phyloP scores from a whole-genome alignment of 2,888 invertebrate species.

The Drosophila pseudotakahashii region DNA sequence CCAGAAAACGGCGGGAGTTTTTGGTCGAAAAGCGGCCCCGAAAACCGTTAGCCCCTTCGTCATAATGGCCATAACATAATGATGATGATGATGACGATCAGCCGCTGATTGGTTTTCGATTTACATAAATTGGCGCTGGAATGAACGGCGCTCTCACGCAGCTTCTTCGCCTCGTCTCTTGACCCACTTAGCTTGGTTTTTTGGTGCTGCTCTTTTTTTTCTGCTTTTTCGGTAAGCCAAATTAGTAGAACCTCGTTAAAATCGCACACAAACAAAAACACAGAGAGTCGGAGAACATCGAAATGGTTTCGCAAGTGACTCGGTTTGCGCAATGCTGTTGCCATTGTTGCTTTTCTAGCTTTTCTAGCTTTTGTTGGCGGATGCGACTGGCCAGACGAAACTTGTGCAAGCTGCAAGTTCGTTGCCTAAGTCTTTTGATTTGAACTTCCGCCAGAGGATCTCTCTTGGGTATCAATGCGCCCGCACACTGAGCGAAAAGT shows the following conservation, averaged over 20 bases:
- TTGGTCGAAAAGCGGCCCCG: slow-evolving; percentile 50
- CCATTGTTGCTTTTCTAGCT: slow-evolving; percentile 20
- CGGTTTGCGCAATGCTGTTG: slow-evolving; percentile 30
- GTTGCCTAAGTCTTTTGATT: slow-evolving; percentile 77
- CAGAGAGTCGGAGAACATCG: slow-evolving; percentile 16
- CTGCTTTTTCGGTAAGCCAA: slow-evolving; percentile 39
- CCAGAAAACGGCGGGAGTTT: no score
- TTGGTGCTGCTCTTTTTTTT: slow-evolving; percentile 9
- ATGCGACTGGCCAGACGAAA: slow-evolving; percentile 51
- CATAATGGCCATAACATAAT: slow-evolving; percentile 56
- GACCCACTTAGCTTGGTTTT: slow-evolving; percentile 53
- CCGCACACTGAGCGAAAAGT: not conserved
- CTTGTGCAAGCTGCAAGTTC: slow-evolving; percentile 56
- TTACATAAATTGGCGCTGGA: slow-evolving; percentile 72
- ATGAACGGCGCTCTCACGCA: slow-evolving; percentile 19
- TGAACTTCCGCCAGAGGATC: slow-evolving; percentile 61
- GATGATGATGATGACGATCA: slow-evolving; percentile 32
- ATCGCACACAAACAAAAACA: slow-evolving; percentile 9
- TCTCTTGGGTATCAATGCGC: not conserved
- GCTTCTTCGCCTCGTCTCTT: slow-evolving; percentile 56
- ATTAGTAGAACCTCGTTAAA: slow-evolving; percentile 74
- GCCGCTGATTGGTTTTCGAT: slow-evolving; percentile 74
- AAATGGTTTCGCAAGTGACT: slow-evolving; percentile 59
- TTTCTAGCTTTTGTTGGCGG: slow-evolving; percentile 31
- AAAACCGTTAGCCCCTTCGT: slow-evolving; percentile 61